Base-by-base conservation (phyloP, 2,888 invertebrate genomes). In the Gandaritis pyraliata region DNA sequence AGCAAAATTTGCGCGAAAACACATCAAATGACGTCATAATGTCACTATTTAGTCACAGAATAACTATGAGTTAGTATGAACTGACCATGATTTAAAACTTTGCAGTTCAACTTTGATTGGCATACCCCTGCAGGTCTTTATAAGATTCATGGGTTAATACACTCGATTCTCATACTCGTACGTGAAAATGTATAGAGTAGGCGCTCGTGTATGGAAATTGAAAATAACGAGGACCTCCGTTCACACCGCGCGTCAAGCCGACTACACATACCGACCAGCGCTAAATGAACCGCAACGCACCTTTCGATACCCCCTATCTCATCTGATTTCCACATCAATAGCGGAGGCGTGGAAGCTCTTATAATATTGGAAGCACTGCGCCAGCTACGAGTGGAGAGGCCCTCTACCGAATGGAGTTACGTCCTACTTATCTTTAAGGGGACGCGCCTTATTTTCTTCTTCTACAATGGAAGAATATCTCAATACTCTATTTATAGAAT, bases 351-450 rank as follows among this genome's bases (percentile, higher is more conserved):
- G 82, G 81, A 61, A 74, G 90, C 73, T 88, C 90, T 78, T 70
- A 64, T 72, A 71, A 81, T 74, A 76, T 80, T 89, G 88, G 90
- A 78, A 81, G 79, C 83, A 82, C 82, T 82, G 82, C 82, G 80
- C 79, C 70, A 81, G 82, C 83, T 81, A 78, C 82, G 84, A 86
- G 82, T 86, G 79, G 85, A 90, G 89, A 88, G 90, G 86, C 88
- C 89, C 90, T 90, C 89, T 85, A 82, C 86, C 80, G 88, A 90
- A 90, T 90, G 88, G 90, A 89, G 91, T 90, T 90, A 90, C 90
- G 87, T 89, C 86, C 86, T 89, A 90, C 90, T 90, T 90, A 90
- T 89, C 85, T 88, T 86, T 89, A 87, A 89, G 87, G 83, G 83
- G 87, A 86, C 85, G 84, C 86, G 86, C 87, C 88, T 90, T 88